Evolutionary conservation across 2,888 invertebrate genomes (phyloP).

Genomic region (Tortrix viridana): DNA sequence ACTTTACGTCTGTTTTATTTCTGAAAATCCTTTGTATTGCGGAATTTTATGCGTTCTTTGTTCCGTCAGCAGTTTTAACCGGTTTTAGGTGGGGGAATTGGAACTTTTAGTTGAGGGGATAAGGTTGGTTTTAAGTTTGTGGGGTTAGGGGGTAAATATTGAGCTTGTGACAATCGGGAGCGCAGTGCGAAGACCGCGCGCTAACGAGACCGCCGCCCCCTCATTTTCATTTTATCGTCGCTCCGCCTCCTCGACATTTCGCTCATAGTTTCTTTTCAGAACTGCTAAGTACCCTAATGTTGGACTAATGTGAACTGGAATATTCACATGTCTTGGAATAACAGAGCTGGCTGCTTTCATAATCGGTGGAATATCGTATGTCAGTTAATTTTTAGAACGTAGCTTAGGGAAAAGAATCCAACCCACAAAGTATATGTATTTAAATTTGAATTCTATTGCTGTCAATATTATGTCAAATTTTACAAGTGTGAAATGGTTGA

Average conservation of each 20-base stretch:
- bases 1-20: conserved; percentile 77
- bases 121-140: conserved; percentile 52
- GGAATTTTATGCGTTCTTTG: conserved; percentile 78
- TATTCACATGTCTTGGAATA: not conserved
- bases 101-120: conserved; percentile 47
- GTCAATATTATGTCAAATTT: too few species aligned
- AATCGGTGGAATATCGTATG: not conserved
- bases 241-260: conserved; percentile 59
- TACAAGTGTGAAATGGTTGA: too few species aligned
- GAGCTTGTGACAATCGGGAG: conserved; percentile 71
- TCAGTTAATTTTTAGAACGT: too few species aligned
- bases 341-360: not conserved
- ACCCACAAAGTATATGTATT: too few species aligned
- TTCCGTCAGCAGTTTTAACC: conserved; percentile 66
- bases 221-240: conserved; percentile 76
- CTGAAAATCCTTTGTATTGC: conserved; percentile 79
- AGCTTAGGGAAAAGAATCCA: too few species aligned
- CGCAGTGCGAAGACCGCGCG: conserved; percentile 61
- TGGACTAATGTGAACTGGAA: conserved; percentile 40
- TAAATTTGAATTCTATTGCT: too few species aligned
- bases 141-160: conserved; percentile 53
- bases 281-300: conserved; percentile 61
- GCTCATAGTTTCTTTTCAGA: conserved; percentile 62
- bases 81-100: conserved; percentile 43
- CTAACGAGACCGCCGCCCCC: conserved; percentile 73